These are phyloP conservation scores for Mus caroli DNA, from an alignment of 2,797 vertebrate genomes.

Conservation along the genomic window DNA sequence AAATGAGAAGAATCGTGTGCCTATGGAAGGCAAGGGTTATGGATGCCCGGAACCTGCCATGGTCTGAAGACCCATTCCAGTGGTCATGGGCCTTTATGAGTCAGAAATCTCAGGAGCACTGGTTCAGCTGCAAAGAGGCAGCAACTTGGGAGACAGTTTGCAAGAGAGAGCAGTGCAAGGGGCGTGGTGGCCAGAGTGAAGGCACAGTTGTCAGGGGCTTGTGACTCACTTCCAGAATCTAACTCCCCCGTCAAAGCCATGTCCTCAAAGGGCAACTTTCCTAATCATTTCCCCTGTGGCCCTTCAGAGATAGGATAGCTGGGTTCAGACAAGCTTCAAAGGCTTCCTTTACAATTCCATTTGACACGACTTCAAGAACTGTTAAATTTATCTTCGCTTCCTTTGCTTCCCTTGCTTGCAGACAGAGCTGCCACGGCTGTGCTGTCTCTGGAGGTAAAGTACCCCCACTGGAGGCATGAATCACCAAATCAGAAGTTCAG, in stretches of 20 bases:
- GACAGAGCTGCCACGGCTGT: neutral
- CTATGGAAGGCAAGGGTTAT: neutral
- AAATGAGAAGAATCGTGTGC: neutral
- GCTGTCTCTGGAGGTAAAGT: neutral
- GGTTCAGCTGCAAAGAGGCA: neutral
- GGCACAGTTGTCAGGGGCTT: neutral
- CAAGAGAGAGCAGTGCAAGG: neutral
- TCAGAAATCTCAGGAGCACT: neutral
- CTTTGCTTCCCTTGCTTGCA: neutral
- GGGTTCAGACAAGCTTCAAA: conserved; percentile 58
- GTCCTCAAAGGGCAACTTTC: neutral
- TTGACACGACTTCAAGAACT: conserved; percentile 57
- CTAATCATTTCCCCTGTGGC: neutral
- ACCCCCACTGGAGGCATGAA: neutral
- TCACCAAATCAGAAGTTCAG: neutral
- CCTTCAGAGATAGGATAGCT: neutral
- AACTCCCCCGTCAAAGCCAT: neutral
- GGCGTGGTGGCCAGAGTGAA: too few species aligned
- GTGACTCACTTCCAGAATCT: neutral
- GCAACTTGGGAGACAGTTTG: neutral
- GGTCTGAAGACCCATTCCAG: neutral
- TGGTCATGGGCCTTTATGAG: fast-evolving
- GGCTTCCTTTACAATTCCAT: conserved; percentile 45
- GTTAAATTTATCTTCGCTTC: conserved; percentile 41
- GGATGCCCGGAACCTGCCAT: neutral